Evolutionary conservation across 2,797 vertebrate genomes (phyloP).

Genomic region (Micromesistius poutassou): DNA sequence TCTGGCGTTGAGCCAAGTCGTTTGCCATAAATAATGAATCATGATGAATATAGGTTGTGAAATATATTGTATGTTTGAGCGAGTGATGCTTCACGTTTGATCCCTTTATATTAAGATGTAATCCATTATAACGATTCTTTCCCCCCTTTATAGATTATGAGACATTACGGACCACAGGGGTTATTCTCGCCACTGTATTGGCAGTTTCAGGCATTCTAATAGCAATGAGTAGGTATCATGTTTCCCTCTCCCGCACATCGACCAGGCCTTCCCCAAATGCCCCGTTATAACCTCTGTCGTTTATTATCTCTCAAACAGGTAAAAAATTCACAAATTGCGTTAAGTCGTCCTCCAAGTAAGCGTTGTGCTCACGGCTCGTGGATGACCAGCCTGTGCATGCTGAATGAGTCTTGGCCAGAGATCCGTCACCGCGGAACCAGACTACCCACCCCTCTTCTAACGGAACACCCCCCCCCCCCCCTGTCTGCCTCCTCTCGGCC

Average conservation of each 20-base stretch:
- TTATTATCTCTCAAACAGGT: slow-evolving; percentile 73
- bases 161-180: slow-evolving; percentile 74
- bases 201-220: slow-evolving; percentile 78
- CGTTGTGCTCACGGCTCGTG: slow-evolving; percentile 49
- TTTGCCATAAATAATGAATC: neutral
- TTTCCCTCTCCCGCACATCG: neutral
- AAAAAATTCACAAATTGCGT: slow-evolving; percentile 82
- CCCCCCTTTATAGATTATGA: slow-evolving; percentile 71
- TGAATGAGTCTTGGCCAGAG: slow-evolving; percentile 56
- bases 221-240: slow-evolving; percentile 75
- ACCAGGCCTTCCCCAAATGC: neutral
- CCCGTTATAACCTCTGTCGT: slow-evolving; percentile 44
- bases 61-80: neutral
- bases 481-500: neutral
- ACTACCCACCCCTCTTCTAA: neutral
- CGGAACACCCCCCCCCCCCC: neutral
- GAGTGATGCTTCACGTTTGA: slow-evolving; percentile 3
- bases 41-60: neutral
- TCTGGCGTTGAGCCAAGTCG: neutral
- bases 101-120: slow-evolving; percentile 1
- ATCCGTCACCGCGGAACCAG: neutral
- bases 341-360: slow-evolving; percentile 80
- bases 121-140: slow-evolving; percentile 7
- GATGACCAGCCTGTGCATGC: slow-evolving; percentile 70
- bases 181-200: slow-evolving; percentile 74